Evolutionary conservation across 2,888 invertebrate species (phyloP).

Genomic region (Portevinia maculata): DNA sequence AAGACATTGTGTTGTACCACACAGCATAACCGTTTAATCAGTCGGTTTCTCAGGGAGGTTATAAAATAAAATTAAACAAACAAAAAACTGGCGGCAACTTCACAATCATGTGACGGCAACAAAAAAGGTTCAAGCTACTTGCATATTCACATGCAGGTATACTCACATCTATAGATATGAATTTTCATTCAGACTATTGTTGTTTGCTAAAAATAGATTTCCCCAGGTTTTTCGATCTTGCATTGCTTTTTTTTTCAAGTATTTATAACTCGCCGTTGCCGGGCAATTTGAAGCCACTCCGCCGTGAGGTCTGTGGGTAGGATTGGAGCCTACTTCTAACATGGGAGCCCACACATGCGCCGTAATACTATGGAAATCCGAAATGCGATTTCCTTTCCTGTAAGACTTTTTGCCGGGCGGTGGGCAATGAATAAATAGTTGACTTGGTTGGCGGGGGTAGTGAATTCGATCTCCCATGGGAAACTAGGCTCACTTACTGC

Average conservation of each 20-base stretch:
- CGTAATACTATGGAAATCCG: conserved; percentile 44
- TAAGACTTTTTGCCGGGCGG: conserved; percentile 1
- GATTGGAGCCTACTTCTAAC: conserved; percentile 16
- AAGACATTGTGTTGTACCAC: conserved; percentile 3
- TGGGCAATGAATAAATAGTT: conserved; percentile 28
- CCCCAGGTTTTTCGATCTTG: conserved; percentile 17
- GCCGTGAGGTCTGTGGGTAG: conserved; percentile 36
- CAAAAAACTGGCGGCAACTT: neutral
- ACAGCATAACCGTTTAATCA: conserved; percentile 54
- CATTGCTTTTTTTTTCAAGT: conserved; percentile 41
- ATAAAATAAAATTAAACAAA: conserved; percentile 4
- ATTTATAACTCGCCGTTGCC: conserved; percentile 55
- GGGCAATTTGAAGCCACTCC: conserved; percentile 22
- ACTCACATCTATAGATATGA: conserved; percentile 3
- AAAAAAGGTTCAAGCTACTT: conserved; percentile 16
- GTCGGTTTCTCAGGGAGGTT: conserved; percentile 33
- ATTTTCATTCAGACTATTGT: conserved; percentile 62
- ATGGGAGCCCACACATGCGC: conserved; percentile 51
- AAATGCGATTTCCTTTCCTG: conserved; percentile 51
- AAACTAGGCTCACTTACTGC: conserved; percentile 67
- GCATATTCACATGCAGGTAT: neutral
- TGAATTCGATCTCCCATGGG: conserved; percentile 67
- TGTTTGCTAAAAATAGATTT: conserved; percentile 68
- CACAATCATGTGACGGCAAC: neutral
- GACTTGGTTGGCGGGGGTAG: conserved; percentile 35